These are phyloP conservation scores for Passer montanus DNA, from an alignment of 2,113 vertebrate genomes.

Conservation along the genomic window DNA sequence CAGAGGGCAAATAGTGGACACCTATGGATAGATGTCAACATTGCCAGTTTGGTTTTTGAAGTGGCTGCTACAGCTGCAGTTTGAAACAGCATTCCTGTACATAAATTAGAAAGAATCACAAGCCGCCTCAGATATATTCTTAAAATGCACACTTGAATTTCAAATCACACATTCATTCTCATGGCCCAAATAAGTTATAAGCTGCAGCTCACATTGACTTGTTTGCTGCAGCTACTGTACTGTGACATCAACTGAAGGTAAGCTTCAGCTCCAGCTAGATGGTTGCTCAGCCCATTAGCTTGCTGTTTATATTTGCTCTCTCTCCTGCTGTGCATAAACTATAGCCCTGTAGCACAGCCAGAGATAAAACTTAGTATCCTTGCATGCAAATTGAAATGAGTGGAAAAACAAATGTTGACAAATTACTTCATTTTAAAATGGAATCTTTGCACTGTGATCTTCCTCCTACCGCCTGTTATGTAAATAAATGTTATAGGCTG, in stretches of 20 bases:
- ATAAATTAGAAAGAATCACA: not conserved
- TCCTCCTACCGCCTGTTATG: not conserved
- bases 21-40: not conserved
- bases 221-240: constrained; percentile 30
- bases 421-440: constrained; percentile 30
- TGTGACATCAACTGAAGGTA: constrained; percentile 18
- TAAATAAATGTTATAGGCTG: not conserved
- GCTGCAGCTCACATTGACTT: not conserved
- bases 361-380: constrained; percentile 19
- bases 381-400: constrained; percentile 34
- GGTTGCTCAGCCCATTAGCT: constrained; percentile 52
- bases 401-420: constrained; percentile 29
- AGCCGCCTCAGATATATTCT: not conserved
- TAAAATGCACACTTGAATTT: not conserved
- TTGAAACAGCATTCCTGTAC: not conserved
- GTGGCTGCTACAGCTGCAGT: not conserved
- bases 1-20: not conserved
- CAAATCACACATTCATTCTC: not conserved
- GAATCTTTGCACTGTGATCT: not conserved
- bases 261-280: not conserved
- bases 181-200: not conserved
- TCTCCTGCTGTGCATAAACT: constrained; percentile 55
- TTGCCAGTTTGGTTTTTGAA: not conserved
- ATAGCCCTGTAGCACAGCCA: constrained; percentile 31
- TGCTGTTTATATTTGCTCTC: constrained; percentile 45